Base-by-base conservation (phyloP, 1,140 invertebrate genomes). In the Papilio helenus region DNA sequence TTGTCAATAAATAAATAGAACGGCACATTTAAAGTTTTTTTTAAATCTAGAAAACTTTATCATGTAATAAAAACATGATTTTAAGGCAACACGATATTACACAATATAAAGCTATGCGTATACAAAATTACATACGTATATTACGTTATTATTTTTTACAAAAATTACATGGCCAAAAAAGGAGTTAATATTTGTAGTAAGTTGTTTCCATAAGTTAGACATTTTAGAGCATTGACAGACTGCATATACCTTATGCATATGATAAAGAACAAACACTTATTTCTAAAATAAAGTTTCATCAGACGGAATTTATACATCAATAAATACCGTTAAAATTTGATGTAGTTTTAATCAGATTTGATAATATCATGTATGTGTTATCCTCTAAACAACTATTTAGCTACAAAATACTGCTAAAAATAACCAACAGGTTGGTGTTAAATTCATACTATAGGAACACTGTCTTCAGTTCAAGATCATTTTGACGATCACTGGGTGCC, bases 401-500 rank as follows among this genome's bases (percentile, higher is more conserved):
- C 39, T 76, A 61, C 18, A 58, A 12, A 58, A 20, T 71, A 74
- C 29, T 74, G 71, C 34, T 79, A n/a, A 74, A 23, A 44, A 42
- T 68, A 23, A 51, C 7, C 29, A 61, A 77, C 7, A 16, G 8
- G 55, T 76, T 86, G 88, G 81, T 85, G 86, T 85, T 89, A 91
- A 90, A 90, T 88, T 90, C 92, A 89, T 85, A 86, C 86, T 89
- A 92, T 93, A 94, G 92, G 92, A 94, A 94, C 92, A 86, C 83
- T 89, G 85, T 83, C 84, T 85, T 93, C 90, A 94, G 92, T 94
- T 88, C 90, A 88, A 85, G 90, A 93, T 91, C 88, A 84, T 83
- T 80, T 79, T 79, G 73, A 80, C 81, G 88, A 90, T 93, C 82
- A 76, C 68, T 81, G 65, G 29, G 61, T 20, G 61, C 68, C 81